Evolutionary conservation across 2,888 invertebrate species (phyloP).

Genomic region (Osmoderma eremita): DNA sequence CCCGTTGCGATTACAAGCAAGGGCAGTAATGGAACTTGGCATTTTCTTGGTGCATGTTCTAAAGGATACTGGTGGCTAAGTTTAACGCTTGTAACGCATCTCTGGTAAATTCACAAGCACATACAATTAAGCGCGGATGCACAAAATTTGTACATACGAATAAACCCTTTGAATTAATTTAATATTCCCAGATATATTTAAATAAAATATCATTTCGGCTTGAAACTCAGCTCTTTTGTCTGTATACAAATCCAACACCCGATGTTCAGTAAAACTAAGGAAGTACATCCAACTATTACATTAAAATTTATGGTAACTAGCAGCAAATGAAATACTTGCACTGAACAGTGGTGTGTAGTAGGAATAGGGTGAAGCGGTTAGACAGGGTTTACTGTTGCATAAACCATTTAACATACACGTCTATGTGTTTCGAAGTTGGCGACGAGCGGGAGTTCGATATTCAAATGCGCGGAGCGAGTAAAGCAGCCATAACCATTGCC

Average conservation of each 20-base stretch:
- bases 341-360: conserved; percentile 19
- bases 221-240: conserved; percentile 13
- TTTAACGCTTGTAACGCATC: no score
- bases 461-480: conserved; percentile 49
- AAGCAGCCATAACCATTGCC: conserved; percentile 35
- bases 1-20: no score
- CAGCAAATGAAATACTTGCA: conserved; percentile 16
- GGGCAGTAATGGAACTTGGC: no score
- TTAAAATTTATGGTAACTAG: conserved; percentile 17
- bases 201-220: conserved; percentile 5
- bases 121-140: no score
- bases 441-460: conserved; percentile 48
- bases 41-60: no score
- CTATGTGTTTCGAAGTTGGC: conserved; percentile 57
- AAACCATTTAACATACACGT: conserved; percentile 62
- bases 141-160: not conserved
- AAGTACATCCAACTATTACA: conserved; percentile 15
- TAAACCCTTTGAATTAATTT: not conserved
- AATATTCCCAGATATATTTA: conserved; percentile 1
- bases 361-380: conserved; percentile 47
- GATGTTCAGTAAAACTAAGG: conserved; percentile 13
- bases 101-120: no score
- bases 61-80: no score
- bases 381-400: conserved; percentile 61
- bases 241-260: not conserved